Conservation (phyloP, 2,797 vertebrate genomes). For the Phataginus tricuspis region DNA sequence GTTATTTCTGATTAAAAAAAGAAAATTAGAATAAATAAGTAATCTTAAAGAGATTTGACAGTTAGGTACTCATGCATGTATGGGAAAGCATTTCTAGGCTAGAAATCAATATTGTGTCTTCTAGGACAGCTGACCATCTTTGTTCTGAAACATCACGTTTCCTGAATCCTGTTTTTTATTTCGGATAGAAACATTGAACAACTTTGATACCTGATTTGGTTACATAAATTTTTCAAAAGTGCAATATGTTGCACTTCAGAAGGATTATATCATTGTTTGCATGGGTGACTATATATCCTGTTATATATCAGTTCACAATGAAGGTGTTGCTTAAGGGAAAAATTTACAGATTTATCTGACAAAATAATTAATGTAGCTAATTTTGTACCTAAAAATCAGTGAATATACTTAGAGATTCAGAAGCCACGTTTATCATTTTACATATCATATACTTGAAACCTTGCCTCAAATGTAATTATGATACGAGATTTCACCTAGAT, state of each 20-base stretch:
- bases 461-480: background rate
- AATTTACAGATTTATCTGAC: background rate
- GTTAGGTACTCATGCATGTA: fast-evolving
- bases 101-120: background rate
- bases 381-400: background rate
- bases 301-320: background rate
- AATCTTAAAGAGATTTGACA: background rate
- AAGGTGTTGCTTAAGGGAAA: background rate
- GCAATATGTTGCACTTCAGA: background rate
- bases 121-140: background rate
- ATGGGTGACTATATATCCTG: fast-evolving
- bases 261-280: background rate
- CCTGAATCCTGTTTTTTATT: background rate
- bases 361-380: background rate
- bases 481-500: background rate
- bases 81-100: background rate
- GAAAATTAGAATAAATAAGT: background rate
- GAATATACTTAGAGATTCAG: background rate
- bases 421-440: background rate
- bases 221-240: background rate
- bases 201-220: background rate
- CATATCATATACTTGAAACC: background rate
- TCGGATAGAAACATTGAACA: background rate
- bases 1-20: background rate
- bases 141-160: background rate